Conservation (phyloP, 2,888 invertebrate genomes). For the Megastigmus dorsalis region DNA sequence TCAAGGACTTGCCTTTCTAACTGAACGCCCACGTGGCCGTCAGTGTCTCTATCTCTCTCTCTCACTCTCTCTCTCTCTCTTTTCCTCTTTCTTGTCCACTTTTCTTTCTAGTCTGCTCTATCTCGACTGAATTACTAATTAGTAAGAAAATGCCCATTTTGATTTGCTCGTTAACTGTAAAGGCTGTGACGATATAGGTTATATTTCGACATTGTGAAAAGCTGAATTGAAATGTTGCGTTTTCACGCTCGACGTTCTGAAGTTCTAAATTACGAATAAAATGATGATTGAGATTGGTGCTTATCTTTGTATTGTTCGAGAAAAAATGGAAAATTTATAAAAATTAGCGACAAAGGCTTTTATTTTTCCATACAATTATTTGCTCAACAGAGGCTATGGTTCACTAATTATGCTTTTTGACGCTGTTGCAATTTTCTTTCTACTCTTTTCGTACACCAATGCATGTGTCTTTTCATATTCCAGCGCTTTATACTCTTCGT, state of each 20-base stretch:
- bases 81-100: conserved; percentile 30
- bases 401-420: conserved; percentile 8
- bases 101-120: conserved; percentile 24
- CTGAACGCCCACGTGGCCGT: conserved; percentile 55
- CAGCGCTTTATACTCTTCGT: too few species aligned
- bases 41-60: background rate
- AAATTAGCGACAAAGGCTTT: too few species aligned
- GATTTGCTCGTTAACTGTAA: conserved; percentile 8
- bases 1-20: conserved; percentile 69
- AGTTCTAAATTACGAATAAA: too few species aligned
- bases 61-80: conserved; percentile 30
- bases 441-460: background rate
- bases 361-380: background rate
- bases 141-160: conserved; percentile 9
- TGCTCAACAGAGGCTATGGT: background rate
- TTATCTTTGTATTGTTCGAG: too few species aligned
- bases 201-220: too few species aligned
- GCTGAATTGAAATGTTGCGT: too few species aligned
- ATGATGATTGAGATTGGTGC: too few species aligned
- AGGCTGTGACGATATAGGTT: background rate
- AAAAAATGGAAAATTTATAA: too few species aligned
- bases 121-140: conserved; percentile 24
- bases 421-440: background rate
- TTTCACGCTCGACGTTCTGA: too few species aligned
- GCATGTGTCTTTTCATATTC: background rate